A percentile compares a stretch with the other conserved stretches of the same genome.
phyloP scores from a whole-genome alignment of 2,797 vertebrate species.

The Syngnathus rostellatus region DNA sequence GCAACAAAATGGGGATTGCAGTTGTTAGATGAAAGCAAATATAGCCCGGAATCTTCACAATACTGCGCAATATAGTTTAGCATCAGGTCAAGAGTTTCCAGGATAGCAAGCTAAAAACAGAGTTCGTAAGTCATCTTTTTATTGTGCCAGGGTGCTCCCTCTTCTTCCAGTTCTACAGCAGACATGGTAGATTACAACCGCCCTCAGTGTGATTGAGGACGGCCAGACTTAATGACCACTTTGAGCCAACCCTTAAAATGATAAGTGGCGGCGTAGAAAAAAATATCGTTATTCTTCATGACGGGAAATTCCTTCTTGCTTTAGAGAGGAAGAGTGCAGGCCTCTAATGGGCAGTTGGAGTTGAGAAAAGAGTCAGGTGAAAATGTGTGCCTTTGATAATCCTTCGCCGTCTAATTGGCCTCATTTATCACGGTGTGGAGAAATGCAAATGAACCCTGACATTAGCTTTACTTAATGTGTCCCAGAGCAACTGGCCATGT shows the following conservation, averaged over 20 bases:
- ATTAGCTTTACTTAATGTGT: slow-evolving; percentile 52
- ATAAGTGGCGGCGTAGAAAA: not conserved
- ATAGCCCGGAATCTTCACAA: not conserved
- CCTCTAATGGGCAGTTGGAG: not conserved
- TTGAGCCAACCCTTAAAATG: slow-evolving; percentile 13
- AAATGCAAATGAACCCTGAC: slow-evolving; percentile 43
- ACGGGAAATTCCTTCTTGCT: not conserved
- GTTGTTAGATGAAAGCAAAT: not conserved
- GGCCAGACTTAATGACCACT: slow-evolving; percentile 19
- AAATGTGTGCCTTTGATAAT: slow-evolving; percentile 1
- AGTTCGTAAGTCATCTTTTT: not conserved
- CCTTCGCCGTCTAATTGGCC: slow-evolving; percentile 44
- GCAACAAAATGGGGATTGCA: not conserved
- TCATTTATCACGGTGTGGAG: slow-evolving; percentile 60
- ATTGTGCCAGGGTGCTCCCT: not conserved
- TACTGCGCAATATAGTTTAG: not conserved
- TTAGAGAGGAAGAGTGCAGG: not conserved
- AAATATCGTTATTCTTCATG: slow-evolving; percentile 4
- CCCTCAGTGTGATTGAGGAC: slow-evolving; percentile 9
- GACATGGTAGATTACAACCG: slow-evolving; percentile 16
- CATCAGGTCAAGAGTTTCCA: not conserved
- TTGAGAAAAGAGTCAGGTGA: not conserved
- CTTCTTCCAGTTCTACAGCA: not conserved
- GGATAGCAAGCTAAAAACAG: not conserved
- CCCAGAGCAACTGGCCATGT: slow-evolving; percentile 34